Percentiles rank a stretch among this genome's conserved stretches.
Conservation (phyloP, 2,888 invertebrate genomes). For the Rhingia rostrata region DNA sequence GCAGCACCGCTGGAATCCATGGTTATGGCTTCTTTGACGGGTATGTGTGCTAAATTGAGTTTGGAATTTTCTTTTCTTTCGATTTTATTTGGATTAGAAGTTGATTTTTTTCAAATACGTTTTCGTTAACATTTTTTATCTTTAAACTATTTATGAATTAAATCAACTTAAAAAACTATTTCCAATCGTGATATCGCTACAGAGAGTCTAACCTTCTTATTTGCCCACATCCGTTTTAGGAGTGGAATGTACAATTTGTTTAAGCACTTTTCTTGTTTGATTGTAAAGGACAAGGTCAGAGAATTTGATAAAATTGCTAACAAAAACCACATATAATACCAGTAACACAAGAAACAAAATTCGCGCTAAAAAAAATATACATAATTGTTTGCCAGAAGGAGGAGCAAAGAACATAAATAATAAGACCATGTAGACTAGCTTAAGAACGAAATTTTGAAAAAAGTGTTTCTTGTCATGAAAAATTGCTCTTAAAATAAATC, state of each 20-base stretch:
- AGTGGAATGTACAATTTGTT: neutral
- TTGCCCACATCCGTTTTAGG: constrained; percentile 16
- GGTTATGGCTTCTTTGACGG: constrained; percentile 21
- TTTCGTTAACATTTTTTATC: constrained; percentile 15
- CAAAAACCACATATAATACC: neutral
- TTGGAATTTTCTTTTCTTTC: constrained; percentile 4
- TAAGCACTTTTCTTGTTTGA: neutral
- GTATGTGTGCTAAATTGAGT: neutral
- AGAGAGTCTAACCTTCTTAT: constrained; percentile 50
- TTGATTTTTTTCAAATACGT: constrained; percentile 3
- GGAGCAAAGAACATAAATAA: neutral
- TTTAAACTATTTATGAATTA: neutral
- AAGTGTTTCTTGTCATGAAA: constrained; percentile 38
- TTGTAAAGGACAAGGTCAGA: constrained; percentile 30
- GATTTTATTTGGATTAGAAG: neutral
- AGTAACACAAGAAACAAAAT: neutral
- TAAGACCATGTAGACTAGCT: constrained; percentile 1
- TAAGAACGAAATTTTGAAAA: constrained; percentile 15
- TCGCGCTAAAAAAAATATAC: neutral
- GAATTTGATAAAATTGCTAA: neutral
- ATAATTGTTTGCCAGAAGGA: neutral
- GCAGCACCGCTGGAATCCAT: constrained; percentile 61
- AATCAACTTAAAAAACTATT: constrained; percentile 10
- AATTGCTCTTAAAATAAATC: constrained; percentile 61
- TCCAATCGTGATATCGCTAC: constrained; percentile 46